Conservation (phyloP, 2,113 vertebrate genomes). For the Bujurquina vittata region DNA sequence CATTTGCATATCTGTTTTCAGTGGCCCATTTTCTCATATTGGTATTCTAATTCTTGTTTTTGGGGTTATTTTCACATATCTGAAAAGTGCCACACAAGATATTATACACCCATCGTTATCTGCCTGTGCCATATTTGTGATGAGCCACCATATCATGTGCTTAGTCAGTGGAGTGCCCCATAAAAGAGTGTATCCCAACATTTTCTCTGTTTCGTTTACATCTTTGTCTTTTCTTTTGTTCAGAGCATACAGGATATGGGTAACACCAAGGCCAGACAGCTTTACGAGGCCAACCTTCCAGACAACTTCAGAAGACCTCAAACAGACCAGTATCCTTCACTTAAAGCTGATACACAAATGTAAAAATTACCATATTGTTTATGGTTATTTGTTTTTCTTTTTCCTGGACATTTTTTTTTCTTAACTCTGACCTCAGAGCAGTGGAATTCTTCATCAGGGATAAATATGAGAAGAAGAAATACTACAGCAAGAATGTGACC, state of each 20-base stretch:
- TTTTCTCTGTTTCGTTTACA: not conserved
- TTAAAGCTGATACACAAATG: not conserved
- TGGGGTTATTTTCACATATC: not conserved
- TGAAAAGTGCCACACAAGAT: not conserved
- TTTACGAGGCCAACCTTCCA: constrained; percentile 86
- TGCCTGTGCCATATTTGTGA: not conserved
- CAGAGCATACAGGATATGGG: constrained; percentile 99
- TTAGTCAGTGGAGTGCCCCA: not conserved
- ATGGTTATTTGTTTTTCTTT: not conserved
- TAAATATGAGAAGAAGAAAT: constrained; percentile 98
- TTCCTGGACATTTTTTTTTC: not conserved
- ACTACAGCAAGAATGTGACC: constrained; percentile 90
- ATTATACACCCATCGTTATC: not conserved
- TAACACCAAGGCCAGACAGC: constrained; percentile 91
- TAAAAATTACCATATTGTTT: not conserved
- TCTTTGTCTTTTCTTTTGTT: constrained; percentile 25
- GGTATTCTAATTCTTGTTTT: no score
- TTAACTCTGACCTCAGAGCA: constrained; percentile 82
- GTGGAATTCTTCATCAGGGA: constrained; percentile 99
- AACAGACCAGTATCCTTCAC: constrained; percentile 76
- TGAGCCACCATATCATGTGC: not conserved
- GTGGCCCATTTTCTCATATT: no score
- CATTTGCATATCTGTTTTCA: no score
- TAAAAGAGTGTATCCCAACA: not conserved
- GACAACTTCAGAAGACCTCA: constrained; percentile 86